These are phyloP conservation scores for Syritta pipiens DNA, from an alignment of 2,888 invertebrate species.

Conservation along the genomic window DNA sequence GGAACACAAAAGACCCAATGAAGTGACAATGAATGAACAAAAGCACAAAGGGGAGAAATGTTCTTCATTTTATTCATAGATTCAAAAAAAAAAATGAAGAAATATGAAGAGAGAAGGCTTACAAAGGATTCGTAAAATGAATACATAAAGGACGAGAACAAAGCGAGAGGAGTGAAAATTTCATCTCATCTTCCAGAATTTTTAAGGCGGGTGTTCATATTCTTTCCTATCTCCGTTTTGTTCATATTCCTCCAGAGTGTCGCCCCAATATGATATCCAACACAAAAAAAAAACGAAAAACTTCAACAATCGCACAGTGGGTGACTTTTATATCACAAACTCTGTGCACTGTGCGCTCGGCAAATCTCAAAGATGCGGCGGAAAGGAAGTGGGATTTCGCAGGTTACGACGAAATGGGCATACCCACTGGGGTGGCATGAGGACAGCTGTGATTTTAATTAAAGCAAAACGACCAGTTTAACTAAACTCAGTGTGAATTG, in stretches of 20 bases:
- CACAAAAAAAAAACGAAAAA: not conserved
- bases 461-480: too few relatives aligned
- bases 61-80: not conserved
- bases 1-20: constrained; percentile 35
- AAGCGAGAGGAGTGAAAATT: constrained; percentile 21
- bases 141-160: not conserved
- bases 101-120: not conserved
- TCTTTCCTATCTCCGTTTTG: not conserved
- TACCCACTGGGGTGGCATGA: too few relatives aligned
- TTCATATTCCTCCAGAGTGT: constrained; percentile 38
- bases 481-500: too few relatives aligned
- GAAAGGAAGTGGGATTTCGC: too few relatives aligned
- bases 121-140: constrained; percentile 13
- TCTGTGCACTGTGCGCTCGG: too few relatives aligned
- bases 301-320: constrained; percentile 56
- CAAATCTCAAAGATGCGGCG: too few relatives aligned
- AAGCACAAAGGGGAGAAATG: constrained; percentile 1
- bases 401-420: too few relatives aligned
- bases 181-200: not conserved
- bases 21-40: constrained; percentile 50
- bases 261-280: constrained; percentile 16
- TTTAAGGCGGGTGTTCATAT: not conserved
- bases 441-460: too few relatives aligned
- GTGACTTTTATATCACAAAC: constrained; percentile 51
- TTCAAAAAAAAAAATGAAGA: not conserved